Base-by-base conservation (phyloP, 2,797 vertebrate genomes). In the Rallus crepitans region DNA sequence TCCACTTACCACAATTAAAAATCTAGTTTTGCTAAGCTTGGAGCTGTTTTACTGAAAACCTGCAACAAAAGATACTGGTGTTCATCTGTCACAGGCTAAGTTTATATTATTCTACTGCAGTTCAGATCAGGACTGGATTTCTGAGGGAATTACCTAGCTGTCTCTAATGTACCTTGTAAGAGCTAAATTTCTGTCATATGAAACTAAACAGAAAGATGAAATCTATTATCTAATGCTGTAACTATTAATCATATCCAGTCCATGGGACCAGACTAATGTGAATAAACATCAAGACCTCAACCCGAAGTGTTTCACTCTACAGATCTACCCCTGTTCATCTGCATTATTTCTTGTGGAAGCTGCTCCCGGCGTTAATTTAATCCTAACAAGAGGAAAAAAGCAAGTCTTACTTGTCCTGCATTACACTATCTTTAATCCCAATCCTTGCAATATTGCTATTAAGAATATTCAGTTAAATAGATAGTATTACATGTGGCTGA, bases 321-420 rank as follows among this genome's bases (percentile, higher is more conserved):
- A 73, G 15, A 59, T 14, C 17, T 19, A 39, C 9, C 82, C 11
- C 20, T 57, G 50, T 28, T 59, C 0, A 1, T 37, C 31, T 78
- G 30, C 27, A 57, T 23, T 56, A 57, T 31, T n/a, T 68, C 37
- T 57, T 33, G 13, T 18, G 24, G 42, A 77, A 55, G 40, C 20
- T 72, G 42, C 12, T 30, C 37, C 5, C 8, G 0, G 1, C 0
- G 0, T 63, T 71, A 37, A 27, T 60, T 60, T 37, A 87, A 66
- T 10, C 3, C 17, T 30, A 48, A 27, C 9, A 37, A 50, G 57
- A 37, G 13, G 13, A 70, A 73, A 81, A 52, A 3, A 33, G 15
- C 19, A 69, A 72, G 47, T 48, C 7, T 0, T 47, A 53, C 63
- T 66, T 55, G 8, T 64, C 60, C 61, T 52, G 20, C 30, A 56